Percentiles rank a stretch among this genome's conserved stretches.
These are phyloP conservation scores for Heliconius aoede DNA, from an alignment of 2,888 invertebrate genomes.

Conservation along the genomic window DNA sequence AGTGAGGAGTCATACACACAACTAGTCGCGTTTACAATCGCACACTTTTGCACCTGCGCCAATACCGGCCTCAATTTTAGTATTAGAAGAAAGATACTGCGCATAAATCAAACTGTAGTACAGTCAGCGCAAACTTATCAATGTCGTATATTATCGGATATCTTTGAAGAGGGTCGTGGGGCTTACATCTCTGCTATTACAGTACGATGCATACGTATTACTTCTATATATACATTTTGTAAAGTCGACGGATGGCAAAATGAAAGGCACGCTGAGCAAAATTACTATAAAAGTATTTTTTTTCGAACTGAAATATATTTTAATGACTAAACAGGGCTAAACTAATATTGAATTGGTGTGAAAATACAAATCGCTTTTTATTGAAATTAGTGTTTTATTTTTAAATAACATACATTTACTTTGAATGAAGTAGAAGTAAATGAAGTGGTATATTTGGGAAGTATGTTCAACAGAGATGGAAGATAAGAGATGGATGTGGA, in stretches of 20 bases:
- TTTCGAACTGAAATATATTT: not conserved
- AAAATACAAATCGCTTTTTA: no score
- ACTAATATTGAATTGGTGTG: no score
- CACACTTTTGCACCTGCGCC: no score
- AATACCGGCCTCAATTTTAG: not conserved
- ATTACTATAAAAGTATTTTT: not conserved
- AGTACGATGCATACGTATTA: constrained; percentile 20
- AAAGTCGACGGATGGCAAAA: constrained; percentile 5
- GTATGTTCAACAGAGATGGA: no score
- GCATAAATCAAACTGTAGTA: constrained; percentile 43
- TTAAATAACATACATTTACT: no score
- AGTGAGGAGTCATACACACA: no score
- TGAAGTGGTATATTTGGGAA: no score
- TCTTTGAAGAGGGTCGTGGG: constrained; percentile 51
- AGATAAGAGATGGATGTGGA: no score
- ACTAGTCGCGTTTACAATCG: no score
- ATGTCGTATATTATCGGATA: constrained; percentile 62
- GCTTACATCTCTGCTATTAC: constrained; percentile 38
- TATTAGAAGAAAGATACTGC: not conserved
- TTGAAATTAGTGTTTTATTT: no score
- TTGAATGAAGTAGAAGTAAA: no score
- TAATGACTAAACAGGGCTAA: no score
- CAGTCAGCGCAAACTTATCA: constrained; percentile 51
- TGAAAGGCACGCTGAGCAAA: not conserved
- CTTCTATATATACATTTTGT: constrained; percentile 21